Evolutionary conservation across 1,140 invertebrate species (phyloP), one percentile per base, ranked within the genome.

Genomic region (Planococcus citri): DNA sequence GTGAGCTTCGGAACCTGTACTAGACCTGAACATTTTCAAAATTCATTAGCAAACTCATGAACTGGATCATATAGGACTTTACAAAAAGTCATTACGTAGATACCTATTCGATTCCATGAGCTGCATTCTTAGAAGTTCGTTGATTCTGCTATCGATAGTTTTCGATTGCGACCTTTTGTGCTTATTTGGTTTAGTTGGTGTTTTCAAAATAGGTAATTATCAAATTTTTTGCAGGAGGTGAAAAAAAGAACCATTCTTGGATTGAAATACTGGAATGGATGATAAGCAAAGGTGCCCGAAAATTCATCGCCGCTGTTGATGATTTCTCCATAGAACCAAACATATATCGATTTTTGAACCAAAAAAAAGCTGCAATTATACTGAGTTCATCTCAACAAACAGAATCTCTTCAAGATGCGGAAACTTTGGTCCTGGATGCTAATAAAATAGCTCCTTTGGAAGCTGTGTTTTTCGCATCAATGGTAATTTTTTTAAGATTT

Each of bases 231-330:
- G n/a, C 21, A 69, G 71, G 69, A 24, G 25, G 64, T 70, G 25
- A 41, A 14, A 38, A 60, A 25, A 69, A 70, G 61, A 58, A 68
- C n/a, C 68, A 37, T 9, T 27, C 71, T 51, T 74, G 73, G 73
- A 68, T 74, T 0, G 71, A 74, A 20, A 25, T 74, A 29, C 68
- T 70, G 0, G 72, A 74, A 69, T 74, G 72, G 72, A 24, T 74
- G 27, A 68, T 72, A 0, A 22, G 20, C 14, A 68, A 72, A 71
- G 73, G 73, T 0, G 73, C 71, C 27, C 70, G 71, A 27, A 71
- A 70, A 51, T 64, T 74, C 1, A 64, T 70, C 37, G 41, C 73
- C 1, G 68, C 70, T 8, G 21, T 72, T 57, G 64, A 71, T 37
- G 70, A 72, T 57, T 68, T 68, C 27, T n/a, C 69, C 24, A 38